Percentiles rank a stretch among this genome's conserved stretches.
Conservation (phyloP, 2,113 vertebrate species). For the Enhydra lutris region DNA sequence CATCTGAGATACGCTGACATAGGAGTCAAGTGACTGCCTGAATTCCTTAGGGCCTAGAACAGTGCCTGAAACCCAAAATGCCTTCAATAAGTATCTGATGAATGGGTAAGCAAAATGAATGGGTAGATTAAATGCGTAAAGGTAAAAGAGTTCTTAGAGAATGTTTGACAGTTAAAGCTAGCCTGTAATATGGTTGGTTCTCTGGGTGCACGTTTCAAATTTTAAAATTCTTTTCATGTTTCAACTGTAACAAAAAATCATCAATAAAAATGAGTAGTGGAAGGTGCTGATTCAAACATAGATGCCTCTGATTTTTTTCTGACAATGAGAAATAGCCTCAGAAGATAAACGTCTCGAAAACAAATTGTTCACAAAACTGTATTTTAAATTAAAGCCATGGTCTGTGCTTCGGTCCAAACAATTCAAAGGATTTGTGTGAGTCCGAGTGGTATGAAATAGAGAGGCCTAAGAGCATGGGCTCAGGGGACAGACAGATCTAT, state of each 20-base stretch:
- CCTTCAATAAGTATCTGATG: not conserved
- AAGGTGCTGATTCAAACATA: conserved; percentile 54
- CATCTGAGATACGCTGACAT: not conserved
- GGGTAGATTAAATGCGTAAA: not conserved
- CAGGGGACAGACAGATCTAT: not conserved
- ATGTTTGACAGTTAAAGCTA: conserved; percentile 2
- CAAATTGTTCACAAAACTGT: conserved; percentile 41
- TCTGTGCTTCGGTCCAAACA: not conserved
- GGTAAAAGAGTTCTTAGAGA: not conserved
- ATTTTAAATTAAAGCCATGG: conserved; percentile 44
- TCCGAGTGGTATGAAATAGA: not conserved
- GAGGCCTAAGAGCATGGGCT: not conserved
- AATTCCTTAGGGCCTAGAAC: not conserved
- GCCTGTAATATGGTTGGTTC: not conserved
- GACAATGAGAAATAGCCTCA: conserved; percentile 51
- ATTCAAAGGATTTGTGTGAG: not conserved
- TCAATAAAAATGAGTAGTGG: conserved; percentile 66
- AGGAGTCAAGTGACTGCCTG: not conserved
- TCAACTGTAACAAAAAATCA: conserved; percentile 32
- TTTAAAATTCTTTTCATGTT: conserved; percentile 47
- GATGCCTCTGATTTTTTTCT: conserved; percentile 52
- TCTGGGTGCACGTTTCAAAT: not conserved
- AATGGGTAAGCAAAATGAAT: not conserved
- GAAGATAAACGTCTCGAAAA: conserved; percentile 41
- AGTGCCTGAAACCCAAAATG: not conserved